phyloP scores from a whole-genome alignment of 2,888 invertebrate genomes.

The Tromatobia lineatoria region DNA sequence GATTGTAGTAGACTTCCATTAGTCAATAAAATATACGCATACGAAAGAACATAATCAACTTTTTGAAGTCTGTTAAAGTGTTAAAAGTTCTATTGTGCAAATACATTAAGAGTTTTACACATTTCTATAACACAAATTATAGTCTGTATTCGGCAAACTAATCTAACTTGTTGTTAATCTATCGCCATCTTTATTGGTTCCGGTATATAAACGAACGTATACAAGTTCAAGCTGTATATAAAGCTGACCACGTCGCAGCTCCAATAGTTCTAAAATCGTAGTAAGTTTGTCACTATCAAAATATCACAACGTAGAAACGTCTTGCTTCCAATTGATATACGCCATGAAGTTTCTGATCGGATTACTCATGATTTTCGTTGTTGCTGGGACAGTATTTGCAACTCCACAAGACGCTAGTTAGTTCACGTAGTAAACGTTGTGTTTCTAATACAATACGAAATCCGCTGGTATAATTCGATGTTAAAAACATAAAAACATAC shows the following conservation, averaged over 20 bases:
- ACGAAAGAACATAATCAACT: no score
- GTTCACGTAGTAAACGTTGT: not conserved
- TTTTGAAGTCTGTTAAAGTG: no score
- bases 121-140: no score
- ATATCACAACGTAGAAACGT: not conserved
- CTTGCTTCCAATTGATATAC: not conserved
- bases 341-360: not conserved
- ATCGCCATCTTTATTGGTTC: not conserved
- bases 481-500: no score
- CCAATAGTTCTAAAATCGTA: not conserved
- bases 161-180: not conserved
- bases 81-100: no score
- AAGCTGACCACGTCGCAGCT: not conserved
- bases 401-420: not conserved
- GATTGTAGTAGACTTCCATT: no score
- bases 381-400: not conserved
- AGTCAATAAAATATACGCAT: not conserved
- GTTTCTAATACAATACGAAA: not conserved
- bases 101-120: no score
- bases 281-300: not conserved
- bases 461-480: no score
- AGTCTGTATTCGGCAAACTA: not conserved
- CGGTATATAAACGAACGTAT: not conserved
- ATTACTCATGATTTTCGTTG: not conserved
- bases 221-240: not conserved